Base-by-base conservation (phyloP, 2,797 vertebrate species). In the Anguilla marmorata region DNA sequence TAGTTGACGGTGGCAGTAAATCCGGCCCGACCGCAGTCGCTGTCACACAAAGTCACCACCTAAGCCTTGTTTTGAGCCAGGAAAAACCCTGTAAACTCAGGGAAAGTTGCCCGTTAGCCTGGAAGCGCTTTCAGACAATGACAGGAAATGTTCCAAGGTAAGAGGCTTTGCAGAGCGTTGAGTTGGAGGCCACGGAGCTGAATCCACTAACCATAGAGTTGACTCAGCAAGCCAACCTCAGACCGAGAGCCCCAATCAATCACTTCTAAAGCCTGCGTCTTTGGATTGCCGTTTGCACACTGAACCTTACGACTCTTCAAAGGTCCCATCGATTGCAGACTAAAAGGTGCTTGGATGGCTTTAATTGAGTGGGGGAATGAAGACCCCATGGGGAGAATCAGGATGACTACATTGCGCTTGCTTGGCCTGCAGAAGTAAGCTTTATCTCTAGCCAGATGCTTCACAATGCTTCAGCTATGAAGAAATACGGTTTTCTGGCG, bases 121-220 rank as follows among this genome's bases (percentile, higher is more conserved):
- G 33, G 33, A 37, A 41, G 24, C 11, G 30, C 12, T 74, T 1
- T 76, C 30, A 76, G 33, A 76, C 74, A 76, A 76, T 76, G 74
- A n/a, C 74, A 76, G 74, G 74, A 76, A 76, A 41, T 33, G 3
- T 41, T 76, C 74, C 16, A 5, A 19, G 14, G 74, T 41, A 12
- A 27, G 11, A 27, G 69, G 11, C 27, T 33, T 66, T 33, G 14
- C 7, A 41, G 16, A 63, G 58, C 33, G 12, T 60, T n/a, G 11
- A 45, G 4, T 41, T 19, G 14, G 33, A 69, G 58, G 60, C 50
- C 54, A 63, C 33, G 12, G 33, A 24, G 45, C 56, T 54, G 33
- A 69, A 69, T 85, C 84, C 85, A 69, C 21, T 48, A 9, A 19
- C 85, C 85, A 69, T 21, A 24, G 85, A 60, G 60, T 69, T 86